Evolutionary conservation across 2,888 invertebrate species (phyloP).

Genomic region (Spialia ferax): DNA sequence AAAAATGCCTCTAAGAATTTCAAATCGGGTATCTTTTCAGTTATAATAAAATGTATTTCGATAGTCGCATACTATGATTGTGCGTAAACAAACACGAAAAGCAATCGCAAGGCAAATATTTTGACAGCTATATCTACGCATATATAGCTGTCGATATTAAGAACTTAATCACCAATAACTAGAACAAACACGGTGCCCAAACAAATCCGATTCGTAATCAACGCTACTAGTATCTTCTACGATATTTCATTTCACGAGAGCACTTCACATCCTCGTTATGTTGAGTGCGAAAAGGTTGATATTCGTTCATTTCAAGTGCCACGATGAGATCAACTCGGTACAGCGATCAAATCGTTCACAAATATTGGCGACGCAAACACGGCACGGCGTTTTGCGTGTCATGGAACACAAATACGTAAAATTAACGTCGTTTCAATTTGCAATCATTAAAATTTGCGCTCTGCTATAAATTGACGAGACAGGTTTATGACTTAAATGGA

Average conservation of each 20-base stretch:
- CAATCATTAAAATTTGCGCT: constrained; percentile 30
- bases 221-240: constrained; percentile 16
- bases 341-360: constrained; percentile 35
- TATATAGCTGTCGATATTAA: constrained; percentile 34
- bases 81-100: constrained; percentile 10
- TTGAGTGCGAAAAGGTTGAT: not conserved
- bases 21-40: no score
- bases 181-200: constrained; percentile 28
- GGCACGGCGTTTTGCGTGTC: constrained; percentile 34
- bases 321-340: constrained; percentile 9
- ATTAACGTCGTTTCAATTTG: constrained; percentile 39
- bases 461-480: not conserved
- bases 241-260: not conserved
- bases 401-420: constrained; percentile 36
- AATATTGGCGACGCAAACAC: constrained; percentile 35
- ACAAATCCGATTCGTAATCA: constrained; percentile 39
- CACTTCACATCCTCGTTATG: not conserved
- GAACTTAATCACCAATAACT: constrained; percentile 41
- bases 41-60: no score
- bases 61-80: not conserved
- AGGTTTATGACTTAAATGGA: not conserved
- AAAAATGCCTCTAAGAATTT: no score
- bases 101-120: constrained; percentile 18
- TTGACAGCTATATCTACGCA: constrained; percentile 30
- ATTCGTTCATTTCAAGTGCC: not conserved